Base-by-base conservation (phyloP, 1,140 invertebrate species). In the Gonatopus flavifemur region DNA sequence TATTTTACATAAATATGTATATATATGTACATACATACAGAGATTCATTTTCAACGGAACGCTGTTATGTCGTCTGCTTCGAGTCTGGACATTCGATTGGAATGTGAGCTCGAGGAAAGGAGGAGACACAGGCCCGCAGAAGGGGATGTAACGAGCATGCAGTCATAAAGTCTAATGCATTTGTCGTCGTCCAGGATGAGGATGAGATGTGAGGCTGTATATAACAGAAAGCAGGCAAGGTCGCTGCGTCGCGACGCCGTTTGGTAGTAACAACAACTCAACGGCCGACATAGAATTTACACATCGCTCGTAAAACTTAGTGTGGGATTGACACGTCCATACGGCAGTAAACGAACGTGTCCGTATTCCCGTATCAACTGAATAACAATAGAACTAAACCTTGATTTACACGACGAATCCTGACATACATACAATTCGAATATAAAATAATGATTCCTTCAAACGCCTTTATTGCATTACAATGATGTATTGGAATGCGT, bases 91-190 rank as follows among this genome's bases (percentile, higher is more conserved):
- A 41, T 56, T 52, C 32, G 28, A 33, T 33, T n/a, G 45, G n/a
- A n/a, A n/a, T n/a, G n/a, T 6, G 7, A 16, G 21, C 10, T 4
- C 2, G 44, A 8, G 28, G 21, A 19, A 20, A 25, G n/a, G 30
- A 22, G 31, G 20, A 15, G 22, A 10, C 36, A 15, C n/a, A 6
- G 42, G 28, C 16, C 42, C 45, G 46, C 28, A 42, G 15, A 41
- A 47, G 40, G 40, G 31, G 54, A 54, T 62, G n/a, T 60, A 52
- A 53, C 50, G 50, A 56, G 61, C 41, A 48, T 53, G 53, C 51
- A 41, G 62, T 57, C 60, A 56, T 69, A 69, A 69, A 69, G 59
- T 66, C 65, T 70, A 67, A 69, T 67, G 66, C 66, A 67, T 70
- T 66, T 66, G 57, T 64, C 64, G 63, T 61, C 56, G 66, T 55